A percentile compares a stretch with the other conserved stretches of the same genome.
These are phyloP conservation scores for Orthonevra nobilis DNA, from an alignment of 2,888 invertebrate genomes.

Conservation along the genomic window DNA sequence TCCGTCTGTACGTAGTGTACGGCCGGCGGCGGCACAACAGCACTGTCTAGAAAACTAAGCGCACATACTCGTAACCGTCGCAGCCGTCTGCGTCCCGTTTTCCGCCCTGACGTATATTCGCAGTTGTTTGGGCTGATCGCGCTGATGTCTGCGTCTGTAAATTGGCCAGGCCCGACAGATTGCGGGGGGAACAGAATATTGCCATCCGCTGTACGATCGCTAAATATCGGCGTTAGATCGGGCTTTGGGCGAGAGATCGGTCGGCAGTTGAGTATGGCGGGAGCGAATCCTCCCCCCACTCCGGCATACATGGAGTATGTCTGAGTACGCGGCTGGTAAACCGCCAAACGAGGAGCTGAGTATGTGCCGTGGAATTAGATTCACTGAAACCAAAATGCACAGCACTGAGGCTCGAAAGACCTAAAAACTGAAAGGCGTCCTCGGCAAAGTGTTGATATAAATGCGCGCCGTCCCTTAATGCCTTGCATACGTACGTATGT, in stretches of 20 bases:
- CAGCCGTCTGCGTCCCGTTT: constrained; percentile 42
- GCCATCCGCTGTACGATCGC: constrained; percentile 11
- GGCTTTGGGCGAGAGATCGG: neutral
- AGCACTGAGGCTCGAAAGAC: constrained; percentile 12
- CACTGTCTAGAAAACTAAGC: constrained; percentile 42
- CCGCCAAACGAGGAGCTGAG: constrained; percentile 43
- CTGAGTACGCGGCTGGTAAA: constrained; percentile 31
- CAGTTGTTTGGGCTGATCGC: constrained; percentile 45
- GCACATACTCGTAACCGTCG: constrained; percentile 37
- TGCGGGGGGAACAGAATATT: neutral
- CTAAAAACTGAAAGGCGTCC: no score
- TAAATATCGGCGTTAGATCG: constrained; percentile 60
- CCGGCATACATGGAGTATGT: constrained; percentile 16
- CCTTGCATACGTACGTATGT: constrained; percentile 28
- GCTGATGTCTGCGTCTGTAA: constrained; percentile 30
- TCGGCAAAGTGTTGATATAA: constrained; percentile 53
- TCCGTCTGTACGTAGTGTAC: constrained; percentile 46
- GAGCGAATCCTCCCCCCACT: no score
- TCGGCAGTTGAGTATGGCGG: no score
- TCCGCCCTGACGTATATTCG: constrained; percentile 16
- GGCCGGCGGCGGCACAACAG: constrained; percentile 24
- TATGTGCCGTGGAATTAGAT: constrained; percentile 64
- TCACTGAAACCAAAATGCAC: constrained; percentile 54
- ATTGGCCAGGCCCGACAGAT: constrained; percentile 4
- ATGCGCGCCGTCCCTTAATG: constrained; percentile 51